Evolutionary conservation across 2,797 vertebrate species (phyloP).

Genomic region (Martes flavigula): DNA sequence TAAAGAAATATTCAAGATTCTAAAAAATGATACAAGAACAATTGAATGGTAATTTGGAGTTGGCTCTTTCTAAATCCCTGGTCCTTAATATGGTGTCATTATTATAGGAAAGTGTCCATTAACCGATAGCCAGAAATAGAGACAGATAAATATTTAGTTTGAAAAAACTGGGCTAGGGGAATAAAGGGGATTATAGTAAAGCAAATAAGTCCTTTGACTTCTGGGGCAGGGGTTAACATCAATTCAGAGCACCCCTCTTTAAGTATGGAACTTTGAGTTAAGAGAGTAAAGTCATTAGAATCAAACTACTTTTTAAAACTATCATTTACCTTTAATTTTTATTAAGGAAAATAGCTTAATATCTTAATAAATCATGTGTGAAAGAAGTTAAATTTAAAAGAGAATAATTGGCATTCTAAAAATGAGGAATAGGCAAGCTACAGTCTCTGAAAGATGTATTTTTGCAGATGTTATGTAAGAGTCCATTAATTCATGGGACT

Average conservation of each 20-base stretch:
- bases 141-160: conserved; percentile 23
- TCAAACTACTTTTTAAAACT: conserved; percentile 56
- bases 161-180: not conserved
- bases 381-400: conserved; percentile 74
- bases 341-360: conserved; percentile 56
- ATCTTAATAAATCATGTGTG: conserved; percentile 72
- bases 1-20: not conserved
- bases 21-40: not conserved
- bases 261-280: not conserved
- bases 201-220: conserved; percentile 1
- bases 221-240: not conserved
- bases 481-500: conserved; percentile 67
- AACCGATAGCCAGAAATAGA: conserved; percentile 40
- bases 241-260: not conserved
- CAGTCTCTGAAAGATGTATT: conserved; percentile 51
- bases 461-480: conserved; percentile 69
- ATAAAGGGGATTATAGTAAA: not conserved
- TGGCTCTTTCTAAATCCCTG: conserved; percentile 10
- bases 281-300: conserved; percentile 49
- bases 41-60: not conserved
- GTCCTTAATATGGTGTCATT: not conserved
- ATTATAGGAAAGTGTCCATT: conserved; percentile 5
- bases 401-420: conserved; percentile 75
- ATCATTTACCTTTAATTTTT: conserved; percentile 69
- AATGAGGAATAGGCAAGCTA: conserved; percentile 68